Evolutionary conservation across 35 echinoderm and acorn worm species (phyloP), one percentile per base, ranked within the genome.

Genomic region (Patiria miniata): DNA sequence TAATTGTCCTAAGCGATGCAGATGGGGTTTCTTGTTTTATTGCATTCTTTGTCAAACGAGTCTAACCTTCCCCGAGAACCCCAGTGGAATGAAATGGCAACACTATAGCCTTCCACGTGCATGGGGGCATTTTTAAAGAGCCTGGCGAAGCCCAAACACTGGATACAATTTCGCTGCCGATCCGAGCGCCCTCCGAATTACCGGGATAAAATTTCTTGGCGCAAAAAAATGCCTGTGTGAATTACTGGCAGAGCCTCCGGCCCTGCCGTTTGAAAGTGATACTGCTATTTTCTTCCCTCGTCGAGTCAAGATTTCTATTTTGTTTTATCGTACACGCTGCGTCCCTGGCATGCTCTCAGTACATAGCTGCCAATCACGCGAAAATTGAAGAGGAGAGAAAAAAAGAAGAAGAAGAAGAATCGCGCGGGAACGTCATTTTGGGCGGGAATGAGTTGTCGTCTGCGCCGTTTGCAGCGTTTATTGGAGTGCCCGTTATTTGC

Each of bases 111-210:
- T 36, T 34, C 65, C 65, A 73, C 65, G 65, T 73, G 65, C 65
- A 73, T 14, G 29, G 65, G 30, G 22, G 26, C 65, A 32, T 68
- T 68, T 68, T 68, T 68, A 73, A 73, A 73, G 34, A 73, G 29
- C 65, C 65, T 73, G 23, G 65, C 65, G 65, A 28, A 36, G 26
- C 65, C 34, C 34, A 73, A 73, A 73, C 65, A 73, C 23, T 73
- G 65, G 65, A 73, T 73, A 73, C 65, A 73, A 73, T 73, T 73
- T 73, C 65, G 23, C 65, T 32, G 65, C 65, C 65, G 65, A 73
- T 32, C 34, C 65, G 65, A 73, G 65, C 34, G 65, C 26, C 65
- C 42, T n/a, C 65, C 65, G 65, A 26, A 73, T 73, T 73, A 73
- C 65, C 23, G 65, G 65, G 65, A 73, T 73, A 73, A 73, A 73